Conservation (phyloP, 2,888 invertebrate genomes). For the Theodoxus fluviatilis region DNA sequence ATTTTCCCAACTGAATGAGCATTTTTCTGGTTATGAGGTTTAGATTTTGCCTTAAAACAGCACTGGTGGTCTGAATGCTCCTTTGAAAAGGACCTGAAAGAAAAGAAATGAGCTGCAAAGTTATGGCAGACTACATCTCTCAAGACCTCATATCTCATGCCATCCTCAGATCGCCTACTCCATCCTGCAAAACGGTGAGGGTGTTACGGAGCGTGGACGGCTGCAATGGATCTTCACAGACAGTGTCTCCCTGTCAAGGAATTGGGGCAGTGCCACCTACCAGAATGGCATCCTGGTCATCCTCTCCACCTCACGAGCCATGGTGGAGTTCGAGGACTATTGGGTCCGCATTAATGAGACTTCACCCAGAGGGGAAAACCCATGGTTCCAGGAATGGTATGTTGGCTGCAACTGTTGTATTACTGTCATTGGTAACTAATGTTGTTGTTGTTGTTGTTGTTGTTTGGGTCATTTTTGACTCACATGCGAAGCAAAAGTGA, state of each 20-base stretch:
- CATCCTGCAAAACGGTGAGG: constrained; percentile 39
- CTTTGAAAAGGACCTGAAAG: too few relatives aligned
- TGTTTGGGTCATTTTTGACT: too few relatives aligned
- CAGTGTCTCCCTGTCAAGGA: constrained; percentile 40
- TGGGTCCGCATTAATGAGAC: constrained; percentile 54
- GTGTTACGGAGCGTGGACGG: constrained; percentile 39
- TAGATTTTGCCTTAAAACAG: too few relatives aligned
- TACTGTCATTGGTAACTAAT: too few relatives aligned
- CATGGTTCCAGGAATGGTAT: constrained; percentile 57
- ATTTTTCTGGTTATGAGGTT: too few relatives aligned
- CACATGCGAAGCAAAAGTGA: too few relatives aligned
- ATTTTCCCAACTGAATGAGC: too few relatives aligned
- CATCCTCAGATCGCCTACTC: constrained; percentile 37
- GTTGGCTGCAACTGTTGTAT: constrained; percentile 47
- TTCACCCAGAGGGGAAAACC: constrained; percentile 48
- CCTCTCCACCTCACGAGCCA: constrained; percentile 46
- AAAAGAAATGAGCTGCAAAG: too few relatives aligned
- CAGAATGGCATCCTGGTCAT: constrained; percentile 53
- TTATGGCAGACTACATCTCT: too few relatives aligned
- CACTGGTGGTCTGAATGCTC: too few relatives aligned
- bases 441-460: too few relatives aligned
- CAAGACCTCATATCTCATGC: too few relatives aligned
- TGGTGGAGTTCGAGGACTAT: constrained; percentile 61
- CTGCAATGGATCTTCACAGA: constrained; percentile 61
- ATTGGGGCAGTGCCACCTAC: constrained; percentile 40